Conservation (phyloP, 1,140 invertebrate species). For the Eupristina koningsbergeri region DNA sequence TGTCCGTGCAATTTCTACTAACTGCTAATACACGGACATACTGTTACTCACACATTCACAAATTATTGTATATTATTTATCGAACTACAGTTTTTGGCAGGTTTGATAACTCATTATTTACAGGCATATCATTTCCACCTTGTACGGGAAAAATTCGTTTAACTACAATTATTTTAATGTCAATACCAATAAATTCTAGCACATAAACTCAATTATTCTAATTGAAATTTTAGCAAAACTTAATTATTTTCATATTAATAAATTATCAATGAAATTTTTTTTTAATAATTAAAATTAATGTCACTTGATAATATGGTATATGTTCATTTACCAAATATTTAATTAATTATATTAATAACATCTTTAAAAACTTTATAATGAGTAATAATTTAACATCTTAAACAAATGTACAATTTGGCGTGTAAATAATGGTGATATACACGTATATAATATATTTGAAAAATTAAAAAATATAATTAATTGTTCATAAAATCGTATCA, state of each 20-base stretch:
- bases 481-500: too few relatives aligned
- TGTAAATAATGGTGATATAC: not conserved
- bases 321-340: not conserved
- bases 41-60: conserved; percentile 36
- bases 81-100: conserved; percentile 48
- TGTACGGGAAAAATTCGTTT: not conserved
- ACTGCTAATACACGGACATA: conserved; percentile 52
- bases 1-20: conserved; percentile 53
- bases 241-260: not conserved
- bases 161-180: not conserved
- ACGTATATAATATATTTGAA: not conserved
- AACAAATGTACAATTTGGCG: not conserved
- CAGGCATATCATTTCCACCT: conserved; percentile 4
- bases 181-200: not conserved
- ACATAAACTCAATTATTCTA: not conserved
- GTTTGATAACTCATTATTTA: conserved; percentile 49
- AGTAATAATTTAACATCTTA: not conserved
- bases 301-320: not conserved
- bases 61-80: conserved; percentile 47
- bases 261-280: not conserved
- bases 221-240: not conserved
- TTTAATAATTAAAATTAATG: not conserved
- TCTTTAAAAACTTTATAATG: not conserved
- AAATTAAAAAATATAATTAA: too few relatives aligned
- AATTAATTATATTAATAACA: not conserved